These are phyloP conservation scores for Prolemur simus DNA, from an alignment of 2,113 vertebrate genomes.

Conservation along the genomic window DNA sequence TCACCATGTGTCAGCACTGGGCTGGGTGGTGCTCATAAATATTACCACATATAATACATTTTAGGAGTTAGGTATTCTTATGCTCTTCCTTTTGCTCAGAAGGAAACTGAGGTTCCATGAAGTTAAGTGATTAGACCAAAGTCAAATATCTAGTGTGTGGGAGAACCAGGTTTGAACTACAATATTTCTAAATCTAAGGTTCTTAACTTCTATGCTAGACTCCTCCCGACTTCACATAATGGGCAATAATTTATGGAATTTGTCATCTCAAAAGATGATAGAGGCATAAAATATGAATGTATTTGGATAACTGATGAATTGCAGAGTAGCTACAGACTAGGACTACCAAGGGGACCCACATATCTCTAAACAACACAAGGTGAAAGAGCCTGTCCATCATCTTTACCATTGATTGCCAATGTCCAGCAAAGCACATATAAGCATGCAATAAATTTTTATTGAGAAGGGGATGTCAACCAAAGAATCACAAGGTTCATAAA, in stretches of 20 bases:
- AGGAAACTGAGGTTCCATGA: not conserved
- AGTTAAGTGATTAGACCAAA: not conserved
- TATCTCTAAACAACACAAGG: not conserved
- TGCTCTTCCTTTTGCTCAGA: not conserved
- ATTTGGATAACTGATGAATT: not conserved
- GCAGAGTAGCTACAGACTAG: not conserved
- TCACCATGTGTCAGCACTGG: not conserved
- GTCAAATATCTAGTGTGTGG: not conserved
- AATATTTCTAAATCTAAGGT: constrained; percentile 10
- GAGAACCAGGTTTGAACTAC: not conserved
- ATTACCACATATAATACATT: not conserved
- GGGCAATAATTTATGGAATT: not conserved
- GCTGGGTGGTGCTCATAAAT: not conserved
- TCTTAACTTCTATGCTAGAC: not conserved
- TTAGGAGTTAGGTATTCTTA: not conserved
- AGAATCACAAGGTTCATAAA: too few relatives aligned
- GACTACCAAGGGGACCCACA: not conserved
- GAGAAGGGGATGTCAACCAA: not conserved
- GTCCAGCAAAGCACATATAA: not conserved
- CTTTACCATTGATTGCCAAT: not conserved
- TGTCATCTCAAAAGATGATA: not conserved
- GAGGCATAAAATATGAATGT: not conserved
- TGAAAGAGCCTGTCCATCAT: not conserved
- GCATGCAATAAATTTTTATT: not conserved
- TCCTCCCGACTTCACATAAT: not conserved